Percentiles rank a stretch among this genome's conserved stretches.
Evolutionary conservation across 1,140 invertebrate species (phyloP).

Genomic region (Fragariocoptes setiger): DNA sequence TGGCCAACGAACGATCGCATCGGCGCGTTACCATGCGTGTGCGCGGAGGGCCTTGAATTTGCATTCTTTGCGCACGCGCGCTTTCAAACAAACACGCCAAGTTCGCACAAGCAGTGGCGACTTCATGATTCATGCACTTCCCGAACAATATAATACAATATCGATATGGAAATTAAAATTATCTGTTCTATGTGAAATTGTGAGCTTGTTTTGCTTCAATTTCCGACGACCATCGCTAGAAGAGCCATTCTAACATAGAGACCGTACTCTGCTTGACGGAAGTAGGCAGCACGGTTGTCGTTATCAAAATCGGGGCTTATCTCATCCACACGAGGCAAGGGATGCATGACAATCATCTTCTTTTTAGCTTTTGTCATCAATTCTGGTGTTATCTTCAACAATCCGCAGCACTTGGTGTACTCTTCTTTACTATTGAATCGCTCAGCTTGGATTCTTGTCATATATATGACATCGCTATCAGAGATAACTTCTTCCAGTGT

Average conservation of each 20-base stretch:
- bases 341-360: slow-evolving; percentile 88
- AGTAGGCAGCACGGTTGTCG: slow-evolving; percentile 86
- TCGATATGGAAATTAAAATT: no score
- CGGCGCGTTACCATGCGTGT: no score
- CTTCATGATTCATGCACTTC: no score
- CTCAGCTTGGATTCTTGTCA: slow-evolving; percentile 88
- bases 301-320: slow-evolving; percentile 68
- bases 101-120: no score
- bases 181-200: background rate
- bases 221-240: slow-evolving; percentile 53
- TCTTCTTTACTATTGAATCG: slow-evolving; percentile 49
- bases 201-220: background rate
- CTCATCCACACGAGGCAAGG: slow-evolving; percentile 69
- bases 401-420: slow-evolving; percentile 53
- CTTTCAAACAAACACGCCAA: no score
- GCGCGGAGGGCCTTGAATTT: no score
- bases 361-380: slow-evolving; percentile 74
- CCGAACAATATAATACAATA: no score
- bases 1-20: no score
- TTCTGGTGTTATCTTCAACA: slow-evolving; percentile 63
- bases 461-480: slow-evolving; percentile 84
- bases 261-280: slow-evolving; percentile 84
- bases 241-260: slow-evolving; percentile 95
- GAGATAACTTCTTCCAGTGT: slow-evolving; percentile 48
- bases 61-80: no score